Percentiles rank a stretch among this genome's conserved stretches.
These are phyloP conservation scores for Chironomus tentans DNA, from an alignment of 2,888 invertebrate species.

Conservation along the genomic window DNA sequence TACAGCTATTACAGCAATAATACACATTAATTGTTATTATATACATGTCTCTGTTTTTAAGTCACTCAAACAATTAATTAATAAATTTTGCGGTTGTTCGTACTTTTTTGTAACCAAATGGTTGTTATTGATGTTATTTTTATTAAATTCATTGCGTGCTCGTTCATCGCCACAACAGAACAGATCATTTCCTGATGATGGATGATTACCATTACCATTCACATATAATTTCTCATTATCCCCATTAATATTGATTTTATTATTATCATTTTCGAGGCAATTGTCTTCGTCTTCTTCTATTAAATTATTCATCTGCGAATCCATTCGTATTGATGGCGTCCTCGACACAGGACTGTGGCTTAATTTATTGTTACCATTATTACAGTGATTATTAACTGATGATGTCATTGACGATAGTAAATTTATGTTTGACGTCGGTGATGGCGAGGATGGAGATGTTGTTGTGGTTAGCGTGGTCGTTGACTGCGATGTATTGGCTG, in stretches of 20 bases:
- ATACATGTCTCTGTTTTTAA: slow-evolving; percentile 26
- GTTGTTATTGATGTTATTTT: not conserved
- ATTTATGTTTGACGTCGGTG: not conserved
- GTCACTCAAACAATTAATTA: slow-evolving; percentile 16
- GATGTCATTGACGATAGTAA: not conserved
- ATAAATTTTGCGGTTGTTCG: slow-evolving; percentile 7
- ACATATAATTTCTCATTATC: no score
- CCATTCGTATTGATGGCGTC: not conserved
- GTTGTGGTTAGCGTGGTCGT: not conserved
- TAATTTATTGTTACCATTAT: not conserved
- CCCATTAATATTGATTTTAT: not conserved
- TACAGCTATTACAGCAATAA: not conserved
- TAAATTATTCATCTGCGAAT: slow-evolving; percentile 21
- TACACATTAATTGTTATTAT: slow-evolving; percentile 2
- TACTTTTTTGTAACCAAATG: not conserved
- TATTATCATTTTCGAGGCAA: not conserved
- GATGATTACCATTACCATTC: not conserved
- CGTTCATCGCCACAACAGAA: not conserved
- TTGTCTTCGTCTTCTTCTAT: slow-evolving; percentile 9
- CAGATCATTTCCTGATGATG: not conserved
- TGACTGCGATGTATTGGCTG: not conserved
- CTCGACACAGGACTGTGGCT: no score
- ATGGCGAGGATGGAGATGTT: not conserved
- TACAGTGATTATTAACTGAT: not conserved
- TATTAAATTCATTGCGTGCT: not conserved